phyloP scores from a whole-genome alignment of 2,888 invertebrate genomes.

The Agrenia bidenticulata region DNA sequence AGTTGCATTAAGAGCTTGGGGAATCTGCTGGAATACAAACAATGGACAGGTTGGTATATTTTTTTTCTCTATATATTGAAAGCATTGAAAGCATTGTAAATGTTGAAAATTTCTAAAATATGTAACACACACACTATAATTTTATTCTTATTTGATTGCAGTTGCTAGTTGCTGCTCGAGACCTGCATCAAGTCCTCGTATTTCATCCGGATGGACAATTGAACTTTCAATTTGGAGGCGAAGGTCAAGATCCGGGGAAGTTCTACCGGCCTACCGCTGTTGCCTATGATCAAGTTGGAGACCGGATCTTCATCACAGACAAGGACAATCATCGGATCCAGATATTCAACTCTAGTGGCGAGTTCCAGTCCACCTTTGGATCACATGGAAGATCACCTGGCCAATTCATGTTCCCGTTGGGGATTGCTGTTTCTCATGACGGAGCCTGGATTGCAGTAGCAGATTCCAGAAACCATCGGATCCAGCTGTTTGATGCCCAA shows the following conservation, averaged over 20 bases:
- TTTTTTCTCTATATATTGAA: no score
- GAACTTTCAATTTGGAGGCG: slow-evolving; percentile 25
- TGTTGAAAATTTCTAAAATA: no score
- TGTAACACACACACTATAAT: no score
- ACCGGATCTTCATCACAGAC: slow-evolving; percentile 88
- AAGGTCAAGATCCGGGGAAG: slow-evolving; percentile 6
- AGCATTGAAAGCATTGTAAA: neutral
- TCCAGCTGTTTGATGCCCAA: neutral
- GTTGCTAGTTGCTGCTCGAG: slow-evolving; percentile 35
- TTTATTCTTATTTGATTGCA: slow-evolving; percentile 18
- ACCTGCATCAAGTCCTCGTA: slow-evolving; percentile 29
- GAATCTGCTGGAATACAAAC: slow-evolving; percentile 21
- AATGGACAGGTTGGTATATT: slow-evolving; percentile 22
- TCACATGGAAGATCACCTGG: slow-evolving; percentile 60
- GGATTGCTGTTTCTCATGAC: slow-evolving; percentile 18
- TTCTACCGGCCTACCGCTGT: slow-evolving; percentile 40
- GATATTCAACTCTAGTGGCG: slow-evolving; percentile 74
- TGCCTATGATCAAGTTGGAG: slow-evolving; percentile 26
- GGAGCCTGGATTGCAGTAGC: neutral
- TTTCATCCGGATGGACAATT: slow-evolving; percentile 27
- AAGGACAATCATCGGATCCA: slow-evolving; percentile 96
- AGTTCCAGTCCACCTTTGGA: slow-evolving; percentile 82
- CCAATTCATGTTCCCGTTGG: slow-evolving; percentile 30
- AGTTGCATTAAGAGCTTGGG: slow-evolving; percentile 20
- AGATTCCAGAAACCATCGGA: slow-evolving; percentile 4